These are phyloP conservation scores for Hydrophis major DNA, from an alignment of 2,797 vertebrate genomes.

Conservation along the genomic window DNA sequence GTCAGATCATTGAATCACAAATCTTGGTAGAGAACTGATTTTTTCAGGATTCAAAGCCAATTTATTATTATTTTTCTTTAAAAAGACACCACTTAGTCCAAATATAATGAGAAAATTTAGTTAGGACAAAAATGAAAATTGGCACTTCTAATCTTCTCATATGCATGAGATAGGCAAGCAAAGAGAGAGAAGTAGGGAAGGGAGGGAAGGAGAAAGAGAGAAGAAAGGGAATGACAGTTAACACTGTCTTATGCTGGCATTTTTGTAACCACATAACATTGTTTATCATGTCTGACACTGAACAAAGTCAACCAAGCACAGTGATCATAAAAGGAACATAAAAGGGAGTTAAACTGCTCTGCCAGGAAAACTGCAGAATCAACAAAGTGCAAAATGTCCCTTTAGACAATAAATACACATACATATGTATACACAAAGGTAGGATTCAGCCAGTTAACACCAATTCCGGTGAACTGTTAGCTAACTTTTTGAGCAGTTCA, in stretches of 20 bases:
- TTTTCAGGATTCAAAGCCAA: not conserved
- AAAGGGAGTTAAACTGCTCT: not conserved
- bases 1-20: not conserved
- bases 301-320: not conserved
- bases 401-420: not conserved
- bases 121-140: not conserved
- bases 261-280: not conserved
- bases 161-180: not conserved
- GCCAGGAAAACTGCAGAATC: not conserved
- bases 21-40: slow-evolving; percentile 15
- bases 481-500: too few relatives aligned
- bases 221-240: too few relatives aligned
- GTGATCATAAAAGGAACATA: not conserved
- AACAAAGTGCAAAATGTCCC: not conserved
- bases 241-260: not conserved
- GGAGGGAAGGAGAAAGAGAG: too few relatives aligned
- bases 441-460: too few relatives aligned
- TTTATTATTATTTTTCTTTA: not conserved
- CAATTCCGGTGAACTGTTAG: too few relatives aligned
- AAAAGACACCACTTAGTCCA: not conserved
- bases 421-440: too few relatives aligned
- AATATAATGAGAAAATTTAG: not conserved
- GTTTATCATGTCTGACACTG: not conserved
- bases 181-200: too few relatives aligned
- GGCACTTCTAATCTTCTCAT: not conserved